Percentiles rank a stretch among this genome's conserved stretches.
Evolutionary conservation across 2,888 invertebrate species (phyloP).

Genomic region (Tachina lurida): DNA sequence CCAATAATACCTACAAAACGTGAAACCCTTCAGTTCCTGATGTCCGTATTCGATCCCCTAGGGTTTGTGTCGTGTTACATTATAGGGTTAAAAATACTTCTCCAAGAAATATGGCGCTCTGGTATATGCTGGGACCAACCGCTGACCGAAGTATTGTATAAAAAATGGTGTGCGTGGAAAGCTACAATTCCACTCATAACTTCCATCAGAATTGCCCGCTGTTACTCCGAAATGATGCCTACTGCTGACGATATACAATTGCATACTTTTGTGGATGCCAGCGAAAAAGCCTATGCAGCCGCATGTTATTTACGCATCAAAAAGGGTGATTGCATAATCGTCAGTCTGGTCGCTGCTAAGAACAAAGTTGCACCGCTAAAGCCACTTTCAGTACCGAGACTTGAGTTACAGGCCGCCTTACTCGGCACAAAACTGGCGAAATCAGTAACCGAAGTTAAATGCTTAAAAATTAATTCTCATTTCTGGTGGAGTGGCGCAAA

Average conservation of each 20-base stretch:
- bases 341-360: neutral
- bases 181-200: neutral
- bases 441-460: neutral
- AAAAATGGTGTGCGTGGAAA: neutral
- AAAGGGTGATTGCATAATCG: neutral
- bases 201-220: neutral
- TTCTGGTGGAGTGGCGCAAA: constrained; percentile 49
- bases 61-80: constrained; percentile 41
- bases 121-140: neutral
- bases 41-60: constrained; percentile 44
- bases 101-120: neutral
- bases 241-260: neutral
- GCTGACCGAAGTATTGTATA: neutral
- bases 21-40: constrained; percentile 34
- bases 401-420: neutral
- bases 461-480: constrained; percentile 2
- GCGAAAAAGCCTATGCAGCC: too few species aligned
- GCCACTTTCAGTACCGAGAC: neutral
- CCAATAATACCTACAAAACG: constrained; percentile 28
- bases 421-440: neutral
- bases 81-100: neutral
- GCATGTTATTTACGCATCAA: too few species aligned
- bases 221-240: neutral
- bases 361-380: neutral
- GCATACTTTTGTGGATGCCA: too few species aligned